phyloP scores from a whole-genome alignment of 2,113 vertebrate species.

The Gavialis gangeticus region DNA sequence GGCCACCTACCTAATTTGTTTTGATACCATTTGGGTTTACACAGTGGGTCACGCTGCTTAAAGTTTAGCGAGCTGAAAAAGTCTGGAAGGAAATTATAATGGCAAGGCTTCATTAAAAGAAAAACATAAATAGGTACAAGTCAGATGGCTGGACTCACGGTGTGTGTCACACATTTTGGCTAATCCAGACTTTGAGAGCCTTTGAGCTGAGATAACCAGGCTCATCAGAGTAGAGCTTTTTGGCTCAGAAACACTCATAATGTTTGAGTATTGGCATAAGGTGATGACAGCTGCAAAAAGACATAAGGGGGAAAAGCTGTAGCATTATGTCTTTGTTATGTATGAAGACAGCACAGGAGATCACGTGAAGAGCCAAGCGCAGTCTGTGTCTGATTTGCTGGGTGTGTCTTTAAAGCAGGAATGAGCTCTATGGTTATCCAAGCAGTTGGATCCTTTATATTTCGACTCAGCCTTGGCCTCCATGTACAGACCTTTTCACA shows the following conservation, averaged over 20 bases:
- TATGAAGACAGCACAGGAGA: neutral
- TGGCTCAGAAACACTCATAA: neutral
- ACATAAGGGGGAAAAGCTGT: neutral
- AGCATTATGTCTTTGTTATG: neutral
- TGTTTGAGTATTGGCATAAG: neutral
- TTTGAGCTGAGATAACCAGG: conserved; percentile 31
- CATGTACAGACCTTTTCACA: neutral
- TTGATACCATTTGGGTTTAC: conserved; percentile 37
- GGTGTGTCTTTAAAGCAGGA: neutral
- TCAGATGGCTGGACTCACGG: neutral
- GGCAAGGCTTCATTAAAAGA: conserved; percentile 30
- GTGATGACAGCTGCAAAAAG: conserved; percentile 40
- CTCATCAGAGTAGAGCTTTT: neutral
- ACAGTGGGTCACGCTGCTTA: conserved; percentile 28
- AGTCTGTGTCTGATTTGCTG: neutral
- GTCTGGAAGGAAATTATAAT: conserved; percentile 35
- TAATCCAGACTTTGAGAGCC: conserved; percentile 14
- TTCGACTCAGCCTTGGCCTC: neutral
- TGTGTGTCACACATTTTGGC: conserved; percentile 2
- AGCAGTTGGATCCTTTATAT: neutral
- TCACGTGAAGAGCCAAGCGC: accelerated
- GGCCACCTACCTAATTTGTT: conserved; percentile 32
- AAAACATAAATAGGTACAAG: neutral
- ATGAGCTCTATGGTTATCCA: neutral
- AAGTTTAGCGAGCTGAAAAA: conserved; percentile 49